Evolutionary conservation across 2,797 vertebrate genomes (phyloP), one percentile per base, ranked within the genome.

Genomic region (Anisognathus igniventris): DNA sequence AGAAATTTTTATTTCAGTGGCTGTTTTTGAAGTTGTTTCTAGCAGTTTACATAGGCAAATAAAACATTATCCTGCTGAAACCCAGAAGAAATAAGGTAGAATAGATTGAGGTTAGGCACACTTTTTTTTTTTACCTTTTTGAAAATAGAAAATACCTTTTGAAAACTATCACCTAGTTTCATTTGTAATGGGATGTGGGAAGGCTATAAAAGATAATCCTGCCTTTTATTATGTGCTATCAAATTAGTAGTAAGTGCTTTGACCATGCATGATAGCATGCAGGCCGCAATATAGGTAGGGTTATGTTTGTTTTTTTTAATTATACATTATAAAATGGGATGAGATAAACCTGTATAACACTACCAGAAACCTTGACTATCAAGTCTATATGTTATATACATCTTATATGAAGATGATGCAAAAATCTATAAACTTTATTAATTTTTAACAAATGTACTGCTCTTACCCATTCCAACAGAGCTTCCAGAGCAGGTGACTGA

Each of bases 401-500:
- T 58, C 12, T 39, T 67, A 39, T 7, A 39, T 92, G 48, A 42
- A 67, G 30, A 25, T 19, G 4, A 78, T 66, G 25, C 3, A 65
- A 65, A 80, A 11, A 2, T 77, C 56, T 68, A 65, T 17, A 50
- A 68, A 70, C 22, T 7, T n/a, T 0, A 42, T 25, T 12, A 37
- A 33, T 60, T 89, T 84, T 51, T 51, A 78, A 56, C 22, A 1
- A 44, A 72, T 35, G 35, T 75, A 47, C 12, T 68, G 44, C 35
- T 97, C 98, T 98, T 98, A 99, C 99, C 98, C 97, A 98, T 98
- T 97, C 98, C 98, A 87, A 99, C 93, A 61, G 97, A 98, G 91
- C 94, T 98, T 81, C 98, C 98, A 76, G 98, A 98, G 74, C 99
- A 99, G 51, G 98, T 98, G 47, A 99, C 99, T 99, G 96, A 58